phyloP scores from a whole-genome alignment of 2,797 vertebrate species.

The Peromyscus aztecus region DNA sequence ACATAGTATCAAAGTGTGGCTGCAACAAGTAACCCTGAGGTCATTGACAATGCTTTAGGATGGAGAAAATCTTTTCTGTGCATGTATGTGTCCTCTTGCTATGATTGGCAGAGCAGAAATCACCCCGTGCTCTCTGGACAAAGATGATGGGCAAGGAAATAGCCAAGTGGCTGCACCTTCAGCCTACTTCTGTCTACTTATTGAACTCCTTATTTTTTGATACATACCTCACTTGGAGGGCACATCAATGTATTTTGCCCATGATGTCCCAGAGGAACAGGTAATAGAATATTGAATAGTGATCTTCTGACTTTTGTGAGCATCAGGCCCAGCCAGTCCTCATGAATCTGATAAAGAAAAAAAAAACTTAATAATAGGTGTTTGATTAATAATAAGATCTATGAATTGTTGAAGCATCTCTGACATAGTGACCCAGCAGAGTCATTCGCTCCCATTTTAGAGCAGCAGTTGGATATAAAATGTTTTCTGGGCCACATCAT shows the following conservation, averaged over 20 bases:
- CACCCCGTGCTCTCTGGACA: background rate
- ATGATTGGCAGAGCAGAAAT: background rate
- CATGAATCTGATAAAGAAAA: background rate
- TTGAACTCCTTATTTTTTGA: background rate
- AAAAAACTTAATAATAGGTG: background rate
- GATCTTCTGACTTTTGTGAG: background rate
- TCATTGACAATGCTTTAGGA: background rate
- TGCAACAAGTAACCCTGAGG: too few species aligned
- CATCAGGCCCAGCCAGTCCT: background rate
- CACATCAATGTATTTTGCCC: background rate
- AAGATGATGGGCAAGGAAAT: background rate
- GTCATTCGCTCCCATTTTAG: background rate
- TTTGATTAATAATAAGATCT: slow-evolving; percentile 15
- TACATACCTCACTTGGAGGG: background rate
- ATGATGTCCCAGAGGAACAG: background rate
- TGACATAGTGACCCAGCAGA: background rate
- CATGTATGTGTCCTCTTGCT: background rate
- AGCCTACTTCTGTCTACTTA: background rate
- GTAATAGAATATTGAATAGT: background rate
- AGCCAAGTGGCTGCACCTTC: background rate
- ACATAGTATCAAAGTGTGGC: background rate
- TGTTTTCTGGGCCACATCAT: background rate
- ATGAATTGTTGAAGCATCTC: background rate
- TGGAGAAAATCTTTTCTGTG: background rate
- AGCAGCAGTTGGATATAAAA: background rate